Base-by-base conservation (phyloP, 1,140 invertebrate genomes). In the Lanistes nyassanus region DNA sequence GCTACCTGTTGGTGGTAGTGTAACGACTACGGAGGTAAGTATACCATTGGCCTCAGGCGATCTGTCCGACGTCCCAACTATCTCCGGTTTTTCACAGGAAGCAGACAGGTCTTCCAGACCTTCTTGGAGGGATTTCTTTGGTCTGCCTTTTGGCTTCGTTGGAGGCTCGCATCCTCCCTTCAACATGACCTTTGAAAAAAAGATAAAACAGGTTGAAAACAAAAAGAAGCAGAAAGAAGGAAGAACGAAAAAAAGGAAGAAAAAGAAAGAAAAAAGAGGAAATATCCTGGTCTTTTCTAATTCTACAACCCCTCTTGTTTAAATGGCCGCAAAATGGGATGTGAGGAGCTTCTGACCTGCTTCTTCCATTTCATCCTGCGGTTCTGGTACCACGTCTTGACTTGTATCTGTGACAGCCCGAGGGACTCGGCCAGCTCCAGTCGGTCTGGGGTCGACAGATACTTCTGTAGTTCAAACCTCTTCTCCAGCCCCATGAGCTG, bases 361-460 rank as follows among this genome's bases (percentile, higher is more conserved):
- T 90, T 89, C 77, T 90, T 90, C 89, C 88, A 90, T 73, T 90
- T 90, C 88, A 89, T 89, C 64, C 88, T 72, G 37, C 88, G 60
- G 76, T 89, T 89, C 76, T 89, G 88, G 68, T 89, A 88, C 90
- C 89, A 90, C 0, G 90, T 91, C 79, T 91, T 92, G 6, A 93
- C 93, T 90, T 99, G 98, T 0, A 98, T 98, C 91, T 99, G 97
- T 2, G 96, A 98, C 3, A 99, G 91, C 82, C 95, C 96, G 21
- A 99, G 90, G 0, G 94, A 94, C 4, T 94, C 94, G 0, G 98
- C 98, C 60, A 99, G 89, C 85, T 99, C 97, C 11, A 99, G 95
- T 65, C 98, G 90, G 86, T 99, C 98, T 0, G 97, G 97, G 0
- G 98, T 99, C 11, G 96, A 98, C 21, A 99, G 91, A 90, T 99